Percentiles rank a stretch among this genome's conserved stretches.
Conservation (phyloP, 2,888 invertebrate genomes). For the Byasa hedistus region DNA sequence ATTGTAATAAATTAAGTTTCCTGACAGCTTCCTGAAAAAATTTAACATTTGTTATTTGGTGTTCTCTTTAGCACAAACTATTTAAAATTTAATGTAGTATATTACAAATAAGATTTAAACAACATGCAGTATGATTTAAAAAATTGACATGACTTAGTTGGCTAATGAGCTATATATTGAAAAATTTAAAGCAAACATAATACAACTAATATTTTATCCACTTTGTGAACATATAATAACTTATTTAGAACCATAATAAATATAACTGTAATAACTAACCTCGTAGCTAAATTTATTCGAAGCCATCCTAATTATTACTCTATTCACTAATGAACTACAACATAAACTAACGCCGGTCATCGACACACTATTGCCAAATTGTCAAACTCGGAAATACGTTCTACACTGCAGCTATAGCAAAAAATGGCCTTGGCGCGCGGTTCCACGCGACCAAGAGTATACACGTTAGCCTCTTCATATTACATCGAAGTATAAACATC, state of each 20-base stretch:
- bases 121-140: too few species aligned
- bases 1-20: constrained; percentile 85
- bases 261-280: constrained; percentile 46
- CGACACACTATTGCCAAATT: constrained; percentile 41
- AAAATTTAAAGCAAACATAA: too few species aligned
- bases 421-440: constrained; percentile 42
- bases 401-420: constrained; percentile 38
- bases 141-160: too few species aligned
- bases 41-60: background rate
- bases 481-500: constrained; percentile 22
- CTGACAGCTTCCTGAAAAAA: constrained; percentile 83
- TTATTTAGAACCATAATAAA: background rate
- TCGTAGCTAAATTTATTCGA: constrained; percentile 58
- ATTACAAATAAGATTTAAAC: too few species aligned
- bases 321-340: constrained; percentile 51
- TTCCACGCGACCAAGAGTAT: constrained; percentile 29
- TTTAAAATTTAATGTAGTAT: too few species aligned
- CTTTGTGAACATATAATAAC: background rate
- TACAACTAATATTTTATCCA: background rate
- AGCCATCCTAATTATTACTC: constrained; percentile 55
- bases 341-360: constrained; percentile 52
- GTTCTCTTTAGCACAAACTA: background rate
- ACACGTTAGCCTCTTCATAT: constrained; percentile 19
- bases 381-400: constrained; percentile 35
- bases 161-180: too few species aligned